A percentile compares a stretch with the other conserved stretches of the same genome.
These are phyloP conservation scores for Catharus bicknelli DNA, from an alignment of 2,113 vertebrate species.

Conservation along the genomic window DNA sequence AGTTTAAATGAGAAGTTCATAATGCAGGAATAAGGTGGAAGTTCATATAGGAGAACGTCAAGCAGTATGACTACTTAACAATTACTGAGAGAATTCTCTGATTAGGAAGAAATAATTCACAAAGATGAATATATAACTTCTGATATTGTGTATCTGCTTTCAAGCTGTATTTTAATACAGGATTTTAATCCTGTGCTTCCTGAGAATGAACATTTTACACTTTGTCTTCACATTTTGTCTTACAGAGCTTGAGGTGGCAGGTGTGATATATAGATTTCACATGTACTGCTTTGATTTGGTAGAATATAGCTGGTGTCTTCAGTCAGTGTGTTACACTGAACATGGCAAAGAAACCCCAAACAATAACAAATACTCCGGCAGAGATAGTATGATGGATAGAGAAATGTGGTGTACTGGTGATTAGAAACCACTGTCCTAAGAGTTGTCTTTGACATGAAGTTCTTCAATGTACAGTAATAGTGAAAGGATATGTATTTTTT, in stretches of 20 bases:
- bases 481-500: background rate
- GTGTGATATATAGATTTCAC: background rate
- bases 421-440: background rate
- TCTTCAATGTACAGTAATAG: background rate
- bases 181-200: background rate
- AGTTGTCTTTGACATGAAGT: background rate
- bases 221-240: background rate
- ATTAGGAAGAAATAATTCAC: background rate
- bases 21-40: background rate
- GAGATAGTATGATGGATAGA: background rate
- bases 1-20: background rate
- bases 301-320: background rate
- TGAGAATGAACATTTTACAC: background rate
- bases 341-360: background rate
- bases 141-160: background rate
- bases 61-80: background rate
- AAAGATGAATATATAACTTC: background rate
- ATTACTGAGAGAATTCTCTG: background rate
- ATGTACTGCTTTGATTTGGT: background rate
- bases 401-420: background rate
- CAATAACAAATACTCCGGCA: background rate
- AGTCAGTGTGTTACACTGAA: background rate
- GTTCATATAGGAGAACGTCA: background rate
- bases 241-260: background rate
- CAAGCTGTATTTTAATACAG: background rate